Conservation (phyloP, 2,113 vertebrate species). For the Gobius niger region DNA sequence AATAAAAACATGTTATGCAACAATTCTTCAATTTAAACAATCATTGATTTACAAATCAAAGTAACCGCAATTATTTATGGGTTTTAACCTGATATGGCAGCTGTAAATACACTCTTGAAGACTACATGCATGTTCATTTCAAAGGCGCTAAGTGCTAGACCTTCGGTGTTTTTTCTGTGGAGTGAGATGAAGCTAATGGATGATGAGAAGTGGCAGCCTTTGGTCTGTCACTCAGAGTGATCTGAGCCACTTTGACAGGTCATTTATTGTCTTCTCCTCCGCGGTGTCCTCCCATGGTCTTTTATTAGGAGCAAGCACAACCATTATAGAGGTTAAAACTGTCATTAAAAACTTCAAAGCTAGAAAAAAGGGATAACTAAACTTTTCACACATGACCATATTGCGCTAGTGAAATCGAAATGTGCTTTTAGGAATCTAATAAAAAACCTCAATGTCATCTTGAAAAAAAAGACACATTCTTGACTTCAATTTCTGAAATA, state of each 20-base stretch:
- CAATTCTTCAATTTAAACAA: too few relatives aligned
- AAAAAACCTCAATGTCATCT: slow-evolving; percentile 5
- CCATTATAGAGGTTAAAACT: slow-evolving; percentile 1
- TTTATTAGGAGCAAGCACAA: slow-evolving; percentile 8
- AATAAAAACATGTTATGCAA: too few relatives aligned
- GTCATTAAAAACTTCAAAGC: slow-evolving; percentile 8
- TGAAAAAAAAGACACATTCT: too few relatives aligned
- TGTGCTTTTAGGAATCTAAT: neutral
- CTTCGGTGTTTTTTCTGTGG: neutral
- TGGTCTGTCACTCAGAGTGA: slow-evolving; percentile 17
- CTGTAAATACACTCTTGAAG: neutral
- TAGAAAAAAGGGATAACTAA: neutral
- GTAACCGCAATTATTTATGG: too few relatives aligned
- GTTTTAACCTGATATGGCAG: neutral
- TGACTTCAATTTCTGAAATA: neutral
- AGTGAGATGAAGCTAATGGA: slow-evolving; percentile 2
- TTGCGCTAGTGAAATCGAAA: neutral
- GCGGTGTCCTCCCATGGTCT: neutral
- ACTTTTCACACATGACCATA: neutral
- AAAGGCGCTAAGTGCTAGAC: neutral
- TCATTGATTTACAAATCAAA: too few relatives aligned
- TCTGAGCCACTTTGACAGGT: slow-evolving; percentile 22
- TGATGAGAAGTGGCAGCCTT: slow-evolving; percentile 12
- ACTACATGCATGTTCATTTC: neutral
- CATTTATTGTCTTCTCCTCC: slow-evolving; percentile 25